A percentile compares a stretch with the other conserved stretches of the same genome.
phyloP scores from a whole-genome alignment of 2,113 vertebrate species.

The Pteruthius melanotis region DNA sequence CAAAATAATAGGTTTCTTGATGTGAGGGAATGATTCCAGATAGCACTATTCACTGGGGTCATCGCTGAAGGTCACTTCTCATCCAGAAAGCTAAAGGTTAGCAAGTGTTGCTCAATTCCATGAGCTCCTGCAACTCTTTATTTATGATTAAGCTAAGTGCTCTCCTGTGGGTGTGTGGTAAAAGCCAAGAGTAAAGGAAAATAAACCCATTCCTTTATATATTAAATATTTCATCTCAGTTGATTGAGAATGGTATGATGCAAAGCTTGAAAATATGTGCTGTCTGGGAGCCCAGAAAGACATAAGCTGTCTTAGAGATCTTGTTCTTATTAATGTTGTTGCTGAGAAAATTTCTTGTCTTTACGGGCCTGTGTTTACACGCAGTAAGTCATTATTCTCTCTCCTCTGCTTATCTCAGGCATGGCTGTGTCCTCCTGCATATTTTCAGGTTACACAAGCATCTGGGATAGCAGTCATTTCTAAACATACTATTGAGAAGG shows the following conservation, averaged over 20 bases:
- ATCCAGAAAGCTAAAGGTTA: constrained; percentile 41
- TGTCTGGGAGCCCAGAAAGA: constrained; percentile 4
- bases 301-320: background rate
- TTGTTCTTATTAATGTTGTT: background rate
- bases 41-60: constrained; percentile 28
- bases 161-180: background rate
- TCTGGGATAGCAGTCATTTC: background rate
- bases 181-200: constrained; percentile 38
- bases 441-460: constrained; percentile 39
- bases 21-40: constrained; percentile 19
- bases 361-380: constrained; percentile 4
- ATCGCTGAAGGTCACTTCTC: constrained; percentile 29
- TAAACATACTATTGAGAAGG: background rate
- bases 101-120: constrained; percentile 24
- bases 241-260: constrained; percentile 23
- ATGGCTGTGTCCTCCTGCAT: background rate
- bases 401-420: constrained; percentile 19
- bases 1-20: constrained; percentile 42
- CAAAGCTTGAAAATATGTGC: background rate
- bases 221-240: constrained; percentile 30
- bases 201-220: constrained; percentile 16
- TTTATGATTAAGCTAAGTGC: constrained; percentile 41
- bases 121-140: constrained; percentile 9
- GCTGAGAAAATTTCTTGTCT: background rate
- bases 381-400: background rate